Evolutionary conservation across 35 echinoderm and acorn worm species (phyloP).

Genomic region (Diadema setosum): DNA sequence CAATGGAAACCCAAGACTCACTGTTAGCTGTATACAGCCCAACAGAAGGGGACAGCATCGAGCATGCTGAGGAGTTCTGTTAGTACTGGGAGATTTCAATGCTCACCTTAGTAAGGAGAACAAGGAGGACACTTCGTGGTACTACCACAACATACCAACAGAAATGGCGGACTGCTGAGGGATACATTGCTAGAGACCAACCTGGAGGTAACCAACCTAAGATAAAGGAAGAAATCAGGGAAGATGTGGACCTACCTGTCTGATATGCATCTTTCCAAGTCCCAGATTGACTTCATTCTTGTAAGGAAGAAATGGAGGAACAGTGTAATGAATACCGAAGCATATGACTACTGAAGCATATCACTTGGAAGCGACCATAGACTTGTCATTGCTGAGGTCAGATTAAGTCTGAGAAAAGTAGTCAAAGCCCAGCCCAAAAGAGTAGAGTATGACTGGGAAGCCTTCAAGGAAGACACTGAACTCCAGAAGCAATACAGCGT

Average conservation of each 20-base stretch:
- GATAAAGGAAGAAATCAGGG: neutral
- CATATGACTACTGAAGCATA: slow-evolving; percentile 2
- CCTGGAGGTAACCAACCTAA: neutral
- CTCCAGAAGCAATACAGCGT: neutral
- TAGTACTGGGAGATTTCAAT: neutral
- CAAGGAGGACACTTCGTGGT: neutral
- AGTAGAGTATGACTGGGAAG: neutral
- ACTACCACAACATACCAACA: neutral
- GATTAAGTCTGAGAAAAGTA: slow-evolving; percentile 3
- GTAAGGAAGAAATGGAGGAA: slow-evolving; percentile 26
- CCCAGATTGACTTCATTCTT: slow-evolving; percentile 35
- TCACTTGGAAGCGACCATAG: slow-evolving; percentile 11
- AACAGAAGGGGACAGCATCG: neutral
- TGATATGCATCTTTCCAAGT: neutral
- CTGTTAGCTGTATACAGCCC: neutral
- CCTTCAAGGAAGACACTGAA: neutral
- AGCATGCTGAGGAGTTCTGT: neutral
- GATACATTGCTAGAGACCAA: neutral
- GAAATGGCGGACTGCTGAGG: neutral
- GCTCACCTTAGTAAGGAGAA: neutral
- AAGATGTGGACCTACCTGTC: neutral
- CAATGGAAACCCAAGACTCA: neutral
- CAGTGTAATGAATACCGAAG: neutral
- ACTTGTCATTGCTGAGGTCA: neutral
- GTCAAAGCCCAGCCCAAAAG: neutral